Conservation (phyloP, 2,888 invertebrate species). For the Macrophya annulata region DNA sequence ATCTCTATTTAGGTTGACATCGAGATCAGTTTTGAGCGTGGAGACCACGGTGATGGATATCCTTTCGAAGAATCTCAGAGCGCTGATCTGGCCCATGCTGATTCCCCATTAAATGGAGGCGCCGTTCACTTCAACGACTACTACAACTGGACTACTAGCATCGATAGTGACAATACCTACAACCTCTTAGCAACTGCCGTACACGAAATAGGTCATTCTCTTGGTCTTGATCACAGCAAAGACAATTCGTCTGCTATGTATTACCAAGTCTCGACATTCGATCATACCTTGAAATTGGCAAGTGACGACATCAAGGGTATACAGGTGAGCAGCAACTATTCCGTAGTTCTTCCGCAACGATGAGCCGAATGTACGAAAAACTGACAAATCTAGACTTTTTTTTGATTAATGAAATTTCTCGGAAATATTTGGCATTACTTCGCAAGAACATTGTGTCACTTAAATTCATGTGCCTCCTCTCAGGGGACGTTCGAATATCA, state of each 20-base stretch:
- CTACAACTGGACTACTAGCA: not conserved
- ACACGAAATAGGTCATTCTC: not conserved
- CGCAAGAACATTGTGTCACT: not conserved
- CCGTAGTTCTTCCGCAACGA: not conserved
- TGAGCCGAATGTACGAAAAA: not conserved
- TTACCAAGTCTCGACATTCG: not conserved
- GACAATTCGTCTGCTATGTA: not conserved
- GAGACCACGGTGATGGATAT: not conserved
- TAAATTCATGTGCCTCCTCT: too few relatives aligned
- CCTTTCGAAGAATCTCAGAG: not conserved
- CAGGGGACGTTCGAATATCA: not conserved
- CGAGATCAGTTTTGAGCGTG: constrained; percentile 61
- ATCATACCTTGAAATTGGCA: not conserved
- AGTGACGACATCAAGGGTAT: not conserved
- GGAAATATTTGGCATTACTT: not conserved
- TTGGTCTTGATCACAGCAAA: not conserved
- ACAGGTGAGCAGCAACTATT: not conserved
- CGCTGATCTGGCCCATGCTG: not conserved
- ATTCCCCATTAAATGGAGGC: accelerated
- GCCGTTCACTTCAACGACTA: not conserved
- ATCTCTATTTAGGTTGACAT: constrained; percentile 71
- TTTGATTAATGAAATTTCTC: not conserved
- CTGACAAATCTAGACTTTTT: not conserved
- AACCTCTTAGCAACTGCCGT: not conserved
- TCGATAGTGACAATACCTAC: not conserved